Evolutionary conservation across 2,888 invertebrate species (phyloP), one percentile per base, ranked within the genome.

Genomic region (Gymnoscelis rufifasciata): DNA sequence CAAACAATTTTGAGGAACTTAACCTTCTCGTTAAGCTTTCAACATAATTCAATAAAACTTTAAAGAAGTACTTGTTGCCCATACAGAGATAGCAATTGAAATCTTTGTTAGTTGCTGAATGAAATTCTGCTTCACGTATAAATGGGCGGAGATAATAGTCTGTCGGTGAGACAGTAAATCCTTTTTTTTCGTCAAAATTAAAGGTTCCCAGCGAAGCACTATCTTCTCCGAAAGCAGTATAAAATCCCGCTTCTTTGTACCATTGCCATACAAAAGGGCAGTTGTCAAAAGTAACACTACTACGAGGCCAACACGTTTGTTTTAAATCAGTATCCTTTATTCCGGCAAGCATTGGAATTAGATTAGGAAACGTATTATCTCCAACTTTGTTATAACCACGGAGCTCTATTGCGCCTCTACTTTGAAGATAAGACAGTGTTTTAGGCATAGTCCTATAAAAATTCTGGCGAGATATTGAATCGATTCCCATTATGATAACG

Each of bases 301-400:
- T 67, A 8, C 87, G 82, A 0, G 89, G 89, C 90, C 93, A 91
- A 66, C 95, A 96, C 0, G 78, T 88, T 44, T 82, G 79, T 38
- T 83, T 84, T 35, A 95, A 72, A 63, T 95, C 94, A 0, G 84
- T 82, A 19, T 91, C 91, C 30, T 89, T 90, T 31, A 92, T 71
- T 0, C 97, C 97, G 1, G 92, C 91, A 7, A 97, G 80, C 52
- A 95, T 90, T 0, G 97, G 94, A 5, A 94, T 91, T 47, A 98
- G 74, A 75, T 98, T 98, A 0, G 97, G 96, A 71, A 95, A 97
- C 0, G 97, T 97, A 74, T 97, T 98, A 75, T 97, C 97, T 2
- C 93, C 98, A 6, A 98, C 94, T 89, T 97, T 98, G 71, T 95
- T 97, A 76, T 96, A 97, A 3, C 97, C 98, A 56, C 93, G 77